A percentile compares a stretch with the other conserved stretches of the same genome.
These are phyloP conservation scores for Drosophila ogumai DNA, from an alignment of 1,140 invertebrate species.

Conservation along the genomic window DNA sequence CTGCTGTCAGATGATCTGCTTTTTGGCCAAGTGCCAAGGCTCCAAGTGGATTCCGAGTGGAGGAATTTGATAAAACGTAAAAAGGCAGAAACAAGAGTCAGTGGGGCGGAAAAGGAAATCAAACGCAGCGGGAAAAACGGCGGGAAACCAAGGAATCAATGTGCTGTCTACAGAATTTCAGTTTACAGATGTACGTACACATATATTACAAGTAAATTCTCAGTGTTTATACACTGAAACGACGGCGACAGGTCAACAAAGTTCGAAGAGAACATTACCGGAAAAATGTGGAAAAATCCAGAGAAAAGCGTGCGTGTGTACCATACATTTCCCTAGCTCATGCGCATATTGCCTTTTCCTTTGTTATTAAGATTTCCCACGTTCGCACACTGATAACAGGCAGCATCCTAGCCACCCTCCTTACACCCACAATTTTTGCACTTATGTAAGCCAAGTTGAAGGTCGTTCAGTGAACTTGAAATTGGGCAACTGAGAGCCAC, in stretches of 20 bases:
- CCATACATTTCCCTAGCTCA: constrained; percentile 35
- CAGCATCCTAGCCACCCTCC: constrained; percentile 8
- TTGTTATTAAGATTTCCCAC: constrained; percentile 43
- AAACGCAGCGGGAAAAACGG: constrained; percentile 36
- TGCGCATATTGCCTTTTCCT: constrained; percentile 51
- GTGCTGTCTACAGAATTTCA: constrained; percentile 37
- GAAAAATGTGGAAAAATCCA: not conserved
- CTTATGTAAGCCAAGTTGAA: constrained; percentile 66
- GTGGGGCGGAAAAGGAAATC: constrained; percentile 43
- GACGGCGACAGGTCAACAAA: constrained; percentile 7
- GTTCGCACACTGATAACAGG: constrained; percentile 45
- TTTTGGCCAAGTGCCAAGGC: constrained; percentile 29
- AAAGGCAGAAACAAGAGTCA: constrained; percentile 6
- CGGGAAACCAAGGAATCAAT: constrained; percentile 13
- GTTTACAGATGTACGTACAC: not conserved
- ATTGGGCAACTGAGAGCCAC: not conserved
- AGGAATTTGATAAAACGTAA: constrained; percentile 56
- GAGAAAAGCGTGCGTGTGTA: constrained; percentile 12
- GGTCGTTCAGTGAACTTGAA: constrained; percentile 68
- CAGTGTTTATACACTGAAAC: too few species aligned
- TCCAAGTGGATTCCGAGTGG: constrained; percentile 7
- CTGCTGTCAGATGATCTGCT: constrained; percentile 29
- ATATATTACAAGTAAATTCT: not conserved
- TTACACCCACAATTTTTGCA: not conserved
- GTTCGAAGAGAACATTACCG: constrained; percentile 28